Base-by-base conservation (phyloP, 2,113 vertebrate species). In the Benitochromis conjunctus region DNA sequence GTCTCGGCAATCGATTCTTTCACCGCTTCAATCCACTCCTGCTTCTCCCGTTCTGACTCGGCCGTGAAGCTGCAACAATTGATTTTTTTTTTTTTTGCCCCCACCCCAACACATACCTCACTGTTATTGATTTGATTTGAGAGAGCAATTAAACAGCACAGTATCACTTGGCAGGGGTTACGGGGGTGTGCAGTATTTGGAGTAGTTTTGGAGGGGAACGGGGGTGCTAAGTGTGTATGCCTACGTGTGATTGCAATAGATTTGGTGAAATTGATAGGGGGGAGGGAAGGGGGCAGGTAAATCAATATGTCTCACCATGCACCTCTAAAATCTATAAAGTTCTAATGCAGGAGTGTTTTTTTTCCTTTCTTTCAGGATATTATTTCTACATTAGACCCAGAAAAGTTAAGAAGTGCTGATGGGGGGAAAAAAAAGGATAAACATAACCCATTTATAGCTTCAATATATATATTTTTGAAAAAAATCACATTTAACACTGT, bases 1-100 rank as follows among this genome's bases (percentile, higher is more conserved):
- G 98, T 98, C 96, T 99, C 98, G 9, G 97, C 97, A 81, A 99
- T 99, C 5, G 98, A 98, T 95, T 99, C 98, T 88, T 98, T 97
- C 89, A 99, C 95, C 58, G 97, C 97, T 96, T 98, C 98, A 93
- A 98, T 97, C 99, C 98, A 99, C 90, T 98, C 97, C 86, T 97
- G 96, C 92, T 98, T 98, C 96, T 99, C 98, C 92, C 92, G 96
- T 92, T 99, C 98, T 1, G 98, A 98, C 90, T 99, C 98, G 3
- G 97, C 97, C 92, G 97, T 97, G 95, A 99, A 99, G 96, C 99
- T 99, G 97, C 94, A 98, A 98, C 90, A 95, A 97, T 97, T 87
- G 95, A 95, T 94, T 90, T 93, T 92, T 88, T 83, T 64, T 81
- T 69, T 82, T 56, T 56, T 80, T 62, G 5, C 31, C 31, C 55